These are phyloP conservation scores for Archocentrus centrarchus DNA, from an alignment of 2,113 vertebrate species.

Conservation along the genomic window DNA sequence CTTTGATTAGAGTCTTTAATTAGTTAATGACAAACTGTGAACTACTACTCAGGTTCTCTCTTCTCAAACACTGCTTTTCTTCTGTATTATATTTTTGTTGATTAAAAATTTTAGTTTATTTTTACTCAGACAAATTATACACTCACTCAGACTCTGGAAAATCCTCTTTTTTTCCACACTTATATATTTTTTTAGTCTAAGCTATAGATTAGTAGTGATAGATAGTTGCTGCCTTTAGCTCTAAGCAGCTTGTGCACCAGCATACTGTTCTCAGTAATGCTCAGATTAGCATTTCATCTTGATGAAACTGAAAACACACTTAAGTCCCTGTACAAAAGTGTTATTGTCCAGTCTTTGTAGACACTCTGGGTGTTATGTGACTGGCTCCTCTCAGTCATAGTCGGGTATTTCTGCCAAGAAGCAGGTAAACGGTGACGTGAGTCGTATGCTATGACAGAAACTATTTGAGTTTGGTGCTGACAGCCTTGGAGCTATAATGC, in stretches of 20 bases:
- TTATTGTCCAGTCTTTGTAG: not conserved
- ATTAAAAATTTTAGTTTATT: not conserved
- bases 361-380: not conserved
- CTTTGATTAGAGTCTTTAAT: not conserved
- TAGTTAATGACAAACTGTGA: not conserved
- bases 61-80: not conserved
- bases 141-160: not conserved
- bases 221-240: not conserved
- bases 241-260: not conserved
- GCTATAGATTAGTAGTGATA: not conserved
- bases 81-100: not conserved
- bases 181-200: not conserved
- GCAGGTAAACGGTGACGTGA: slow-evolving; percentile 16
- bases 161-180: not conserved
- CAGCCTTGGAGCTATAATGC: slow-evolving; percentile 20
- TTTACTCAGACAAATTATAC: not conserved
- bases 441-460: slow-evolving; percentile 30
- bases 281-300: not conserved
- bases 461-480: not conserved
- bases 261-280: not conserved
- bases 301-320: slow-evolving; percentile 4
- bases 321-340: not conserved
- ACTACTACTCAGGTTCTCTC: not conserved
- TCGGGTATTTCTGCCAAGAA: not conserved
- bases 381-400: not conserved